Percentiles rank a stretch among this genome's conserved stretches.
Evolutionary conservation across 2,797 vertebrate genomes (phyloP).

Genomic region (Crypturellus tataupa): DNA sequence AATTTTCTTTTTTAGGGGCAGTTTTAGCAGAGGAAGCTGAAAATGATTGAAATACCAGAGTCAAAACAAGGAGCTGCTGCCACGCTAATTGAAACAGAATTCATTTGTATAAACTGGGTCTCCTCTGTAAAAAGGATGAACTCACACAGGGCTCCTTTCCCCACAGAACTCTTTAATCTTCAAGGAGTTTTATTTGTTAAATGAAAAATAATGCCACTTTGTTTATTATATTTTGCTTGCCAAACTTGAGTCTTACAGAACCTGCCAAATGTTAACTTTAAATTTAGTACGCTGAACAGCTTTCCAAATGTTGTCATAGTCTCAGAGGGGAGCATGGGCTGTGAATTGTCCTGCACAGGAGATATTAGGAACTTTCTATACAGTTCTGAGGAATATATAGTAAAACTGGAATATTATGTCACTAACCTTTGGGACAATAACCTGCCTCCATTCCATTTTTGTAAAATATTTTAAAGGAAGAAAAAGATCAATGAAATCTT

Average conservation of each 20-base stretch:
- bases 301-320: slow-evolving; percentile 47
- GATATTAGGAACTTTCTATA: neutral
- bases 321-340: neutral
- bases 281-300: neutral
- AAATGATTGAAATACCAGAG: slow-evolving; percentile 38
- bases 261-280: slow-evolving; percentile 61
- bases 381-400: neutral
- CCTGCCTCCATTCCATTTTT: neutral
- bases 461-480: neutral
- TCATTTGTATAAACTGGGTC: neutral
- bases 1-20: slow-evolving; percentile 44
- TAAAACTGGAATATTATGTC: neutral
- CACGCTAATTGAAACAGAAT: slow-evolving; percentile 54
- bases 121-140: slow-evolving; percentile 2
- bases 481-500: neutral
- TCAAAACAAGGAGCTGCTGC: neutral
- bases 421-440: neutral
- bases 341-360: neutral
- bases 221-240: slow-evolving; percentile 45
- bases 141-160: neutral
- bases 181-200: slow-evolving; percentile 58
- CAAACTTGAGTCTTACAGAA: slow-evolving; percentile 44
- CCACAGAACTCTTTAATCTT: neutral
- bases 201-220: slow-evolving; percentile 62
- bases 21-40: slow-evolving; percentile 34